Evolutionary conservation across 37 sponge, comb jelly and placozoan genomes (phyloP), one percentile per base, ranked within the genome.

Genomic region (Ephydatia muelleri): DNA sequence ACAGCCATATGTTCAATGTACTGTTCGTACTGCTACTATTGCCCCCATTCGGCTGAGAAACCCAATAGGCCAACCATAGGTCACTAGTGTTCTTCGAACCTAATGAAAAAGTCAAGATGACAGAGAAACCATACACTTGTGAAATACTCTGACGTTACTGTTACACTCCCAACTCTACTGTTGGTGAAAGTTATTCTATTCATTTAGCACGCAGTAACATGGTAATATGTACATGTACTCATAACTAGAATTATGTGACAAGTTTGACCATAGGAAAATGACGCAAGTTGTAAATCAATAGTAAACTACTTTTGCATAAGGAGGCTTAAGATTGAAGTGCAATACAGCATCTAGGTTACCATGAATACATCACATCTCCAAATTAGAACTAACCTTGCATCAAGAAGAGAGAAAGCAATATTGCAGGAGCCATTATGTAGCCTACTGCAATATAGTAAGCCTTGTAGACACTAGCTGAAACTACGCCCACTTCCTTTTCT

Each of bases 31-130:
- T 57, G 57, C 57, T 57, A 57, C 19, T 11, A 14, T 57, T 57
- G 57, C 57, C 6, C 3, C 6, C 57, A 57, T 57, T 57, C 16
- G 93, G 23, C 36, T 90, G 88, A 13, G 73, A 75, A 4, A 96
- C 80, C 96, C 96, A 96, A 75, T 91, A 96, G 40, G 96, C 82
- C 40, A 96, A 57, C 96, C 96, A 96, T 94, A 94, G 91, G 68
- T 96, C 94, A 66, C 74, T 84, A 32, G 88, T 72, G 76, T 96
- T 94, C 28, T 84, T 77, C 4, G 96, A 96, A 13, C 89, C 96
- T 96, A 69, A 57, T 25, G 2, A n/a, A 11, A 26, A 80, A 31
- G 23, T 36, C 27, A 33, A 11, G 23, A 26, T 43, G 3, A 28
- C 23, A 32, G 36, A 28, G 35, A 28, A 37, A 28, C n/a, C 23